Evolutionary conservation across 37 sponge, comb jelly and placozoan genomes (phyloP).

Genomic region (Lycopodina hypogea): DNA sequence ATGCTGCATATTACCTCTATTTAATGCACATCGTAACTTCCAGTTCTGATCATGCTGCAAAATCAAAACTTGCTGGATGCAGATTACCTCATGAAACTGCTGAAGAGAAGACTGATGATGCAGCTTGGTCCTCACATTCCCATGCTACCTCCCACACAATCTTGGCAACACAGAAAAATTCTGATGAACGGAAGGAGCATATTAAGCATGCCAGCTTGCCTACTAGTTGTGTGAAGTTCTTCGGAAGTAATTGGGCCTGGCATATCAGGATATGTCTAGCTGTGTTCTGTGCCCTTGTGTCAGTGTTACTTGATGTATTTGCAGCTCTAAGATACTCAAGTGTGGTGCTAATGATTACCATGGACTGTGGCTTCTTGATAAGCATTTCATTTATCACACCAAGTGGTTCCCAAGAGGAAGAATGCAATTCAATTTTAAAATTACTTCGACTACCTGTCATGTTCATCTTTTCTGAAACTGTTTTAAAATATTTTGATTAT

Average conservation of each 20-base stretch:
- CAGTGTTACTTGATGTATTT: neutral
- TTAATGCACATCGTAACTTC: conserved; percentile 12
- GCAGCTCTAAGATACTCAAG: neutral
- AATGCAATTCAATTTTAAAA: no score
- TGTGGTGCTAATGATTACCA: neutral
- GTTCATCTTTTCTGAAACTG: neutral
- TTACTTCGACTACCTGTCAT: neutral
- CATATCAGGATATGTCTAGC: neutral
- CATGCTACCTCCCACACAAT: neutral
- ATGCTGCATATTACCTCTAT: no score
- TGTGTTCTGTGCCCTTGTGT: neutral
- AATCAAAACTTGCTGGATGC: neutral
- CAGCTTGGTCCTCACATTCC: neutral
- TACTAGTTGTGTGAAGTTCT: neutral
- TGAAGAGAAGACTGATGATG: neutral
- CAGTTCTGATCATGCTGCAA: neutral
- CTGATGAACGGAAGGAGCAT: neutral
- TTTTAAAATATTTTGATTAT: neutral
- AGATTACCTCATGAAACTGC: neutral
- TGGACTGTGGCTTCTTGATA: neutral
- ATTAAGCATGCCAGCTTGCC: neutral
- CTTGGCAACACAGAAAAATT: no score
- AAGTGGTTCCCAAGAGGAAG: no score
- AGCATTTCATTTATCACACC: neutral
- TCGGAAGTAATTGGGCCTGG: neutral